Percentiles rank a stretch among this genome's conserved stretches.
Evolutionary conservation across 2,888 invertebrate genomes (phyloP).

Genomic region (Agrilus biguttatus): DNA sequence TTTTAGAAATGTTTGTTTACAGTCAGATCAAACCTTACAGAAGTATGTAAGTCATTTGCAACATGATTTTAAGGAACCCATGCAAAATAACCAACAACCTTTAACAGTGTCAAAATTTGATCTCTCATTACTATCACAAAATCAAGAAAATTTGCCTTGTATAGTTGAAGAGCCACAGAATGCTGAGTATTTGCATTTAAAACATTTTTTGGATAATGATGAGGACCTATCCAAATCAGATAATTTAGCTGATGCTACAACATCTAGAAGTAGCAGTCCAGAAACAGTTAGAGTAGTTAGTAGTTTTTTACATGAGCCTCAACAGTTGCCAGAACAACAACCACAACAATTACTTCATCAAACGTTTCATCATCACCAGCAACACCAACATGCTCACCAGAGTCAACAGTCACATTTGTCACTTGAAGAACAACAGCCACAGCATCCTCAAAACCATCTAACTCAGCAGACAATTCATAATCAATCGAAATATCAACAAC

Average conservation of each 20-base stretch:
- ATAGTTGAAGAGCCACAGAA: slow-evolving; percentile 21
- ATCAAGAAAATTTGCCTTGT: slow-evolving; percentile 14
- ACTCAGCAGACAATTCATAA: slow-evolving; percentile 5
- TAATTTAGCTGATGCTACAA: slow-evolving; percentile 13
- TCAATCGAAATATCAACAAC: not conserved
- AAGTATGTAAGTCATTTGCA: slow-evolving; percentile 18
- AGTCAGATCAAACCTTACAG: slow-evolving; percentile 22
- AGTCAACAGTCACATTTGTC: slow-evolving; percentile 1
- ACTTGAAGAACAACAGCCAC: slow-evolving; percentile 2
- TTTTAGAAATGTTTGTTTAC: slow-evolving; percentile 23
- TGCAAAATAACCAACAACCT: slow-evolving; percentile 9
- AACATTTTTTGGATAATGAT: slow-evolving; percentile 26
- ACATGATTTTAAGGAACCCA: slow-evolving; percentile 13
- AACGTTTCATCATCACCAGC: slow-evolving; percentile 4
- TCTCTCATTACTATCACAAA: slow-evolving; percentile 14
- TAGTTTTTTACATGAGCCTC: slow-evolving; percentile 8
- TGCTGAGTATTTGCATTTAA: slow-evolving; percentile 24
- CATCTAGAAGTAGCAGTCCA: slow-evolving; percentile 17
- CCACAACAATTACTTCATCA: slow-evolving; percentile 6
- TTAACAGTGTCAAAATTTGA: slow-evolving; percentile 21
- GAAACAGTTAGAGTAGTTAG: slow-evolving; percentile 9
- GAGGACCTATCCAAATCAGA: slow-evolving; percentile 20
- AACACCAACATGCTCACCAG: slow-evolving; percentile 6
- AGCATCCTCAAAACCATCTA: slow-evolving; percentile 2
- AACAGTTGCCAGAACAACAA: slow-evolving; percentile 3